Conservation (phyloP, 2,113 vertebrate genomes). For the Engraulis encrasicolus region DNA sequence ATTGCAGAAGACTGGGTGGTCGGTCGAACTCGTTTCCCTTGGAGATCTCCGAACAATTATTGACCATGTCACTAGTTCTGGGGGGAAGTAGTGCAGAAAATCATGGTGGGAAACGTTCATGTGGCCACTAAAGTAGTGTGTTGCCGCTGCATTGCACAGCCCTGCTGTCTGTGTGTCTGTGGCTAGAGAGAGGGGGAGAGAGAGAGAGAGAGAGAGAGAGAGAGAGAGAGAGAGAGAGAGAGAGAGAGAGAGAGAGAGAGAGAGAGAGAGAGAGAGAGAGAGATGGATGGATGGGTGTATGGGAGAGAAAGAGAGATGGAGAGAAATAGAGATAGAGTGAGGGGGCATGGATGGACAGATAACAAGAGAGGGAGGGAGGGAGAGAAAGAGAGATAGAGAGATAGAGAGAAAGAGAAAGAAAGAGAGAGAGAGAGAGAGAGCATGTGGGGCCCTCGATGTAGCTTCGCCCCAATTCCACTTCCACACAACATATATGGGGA, state of each 20-base stretch:
- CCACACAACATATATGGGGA: background rate
- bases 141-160: background rate
- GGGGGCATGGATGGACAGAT: too few species aligned
- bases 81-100: constrained; percentile 19
- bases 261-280: too few species aligned
- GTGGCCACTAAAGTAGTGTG: background rate
- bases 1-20: background rate
- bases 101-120: constrained; percentile 5
- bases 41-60: constrained; percentile 6
- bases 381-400: background rate
- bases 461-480: background rate
- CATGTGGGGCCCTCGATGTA: background rate
- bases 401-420: background rate
- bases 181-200: too few species aligned
- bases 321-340: too few species aligned
- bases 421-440: background rate
- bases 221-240: too few species aligned
- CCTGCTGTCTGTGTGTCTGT: too few species aligned
- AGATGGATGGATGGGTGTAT: too few species aligned
- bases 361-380: too few species aligned
- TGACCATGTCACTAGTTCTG: constrained; percentile 17
- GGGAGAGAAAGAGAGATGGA: too few species aligned
- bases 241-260: too few species aligned
- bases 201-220: too few species aligned
- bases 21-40: background rate